Base-by-base conservation (phyloP, 2,113 vertebrate genomes). In the Poecilia latipinna region DNA sequence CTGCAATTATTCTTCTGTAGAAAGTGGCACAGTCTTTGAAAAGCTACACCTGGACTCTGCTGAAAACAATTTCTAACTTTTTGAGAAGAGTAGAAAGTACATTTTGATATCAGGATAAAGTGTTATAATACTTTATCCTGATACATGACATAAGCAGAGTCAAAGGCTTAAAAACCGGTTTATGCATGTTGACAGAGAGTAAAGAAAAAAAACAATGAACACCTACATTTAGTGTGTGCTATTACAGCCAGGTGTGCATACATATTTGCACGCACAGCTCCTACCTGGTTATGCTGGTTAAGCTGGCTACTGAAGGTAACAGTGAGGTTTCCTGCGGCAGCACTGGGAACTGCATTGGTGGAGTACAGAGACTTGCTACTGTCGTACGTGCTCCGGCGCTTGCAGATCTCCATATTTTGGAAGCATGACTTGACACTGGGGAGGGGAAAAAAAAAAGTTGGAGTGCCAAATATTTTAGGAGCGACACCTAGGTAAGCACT, bases 401-500 rank as follows among this genome's bases (percentile, higher is more conserved):
- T 99, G 91, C 97, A 99, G 88, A 99, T 96, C 90, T 99, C 98
- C 98, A 99, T 99, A 87, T 99, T 99, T 92, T 99, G 98, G 91
- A 99, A 99, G 92, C 98, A 99, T 6, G 97, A 99, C 89, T 99
- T 99, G 79, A 99, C 97, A 88, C 98, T 99, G 89, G 31, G 35
- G 28, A 28, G 28, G 35, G 35, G 8, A 0, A 8, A 35, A 11
- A 11, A 35, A 24, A 33, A 8, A 32, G 80, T 33, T 1, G 2
- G 42, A 74, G 39, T 1, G 6, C 8, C 1, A 57, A 57, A 7
- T 0, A 3, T 42, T 66, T 68, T 8, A 79, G 54, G 0, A 2
- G 70, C 37, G 35, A 29, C 11, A 75, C 63, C 26, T 31, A 8
- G 61, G 60, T 8, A 4, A 35, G 78, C 12, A 42, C 26, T 57